A percentile compares a stretch with the other conserved stretches of the same genome.
Evolutionary conservation across 2,888 invertebrate genomes (phyloP).

Genomic region (Merodon equestris): DNA sequence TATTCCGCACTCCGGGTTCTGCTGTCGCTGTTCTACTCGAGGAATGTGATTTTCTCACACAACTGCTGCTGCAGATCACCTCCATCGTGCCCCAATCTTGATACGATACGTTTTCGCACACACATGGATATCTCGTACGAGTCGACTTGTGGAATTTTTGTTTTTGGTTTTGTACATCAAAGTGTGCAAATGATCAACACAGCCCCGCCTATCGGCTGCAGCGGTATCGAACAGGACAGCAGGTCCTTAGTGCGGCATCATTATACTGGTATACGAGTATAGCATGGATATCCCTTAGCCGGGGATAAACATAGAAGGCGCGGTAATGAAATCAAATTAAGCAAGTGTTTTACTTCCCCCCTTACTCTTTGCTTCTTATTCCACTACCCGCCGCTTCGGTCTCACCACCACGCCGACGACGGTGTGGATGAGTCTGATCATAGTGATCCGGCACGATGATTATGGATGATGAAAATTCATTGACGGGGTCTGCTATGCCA

Average conservation of each 20-base stretch:
- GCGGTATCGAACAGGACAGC: constrained; percentile 43
- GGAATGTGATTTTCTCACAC: constrained; percentile 67
- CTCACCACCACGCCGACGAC: constrained; percentile 25
- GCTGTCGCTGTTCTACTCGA: not conserved
- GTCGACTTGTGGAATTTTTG: constrained; percentile 11
- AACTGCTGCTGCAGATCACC: constrained; percentile 5
- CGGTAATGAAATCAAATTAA: constrained; percentile 79
- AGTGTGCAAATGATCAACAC: constrained; percentile 69
- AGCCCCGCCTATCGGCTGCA: constrained; percentile 60
- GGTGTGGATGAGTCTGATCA: constrained; percentile 54
- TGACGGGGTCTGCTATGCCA: constrained; percentile 54
- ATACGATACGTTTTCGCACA: constrained; percentile 52
- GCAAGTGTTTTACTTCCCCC: constrained; percentile 72
- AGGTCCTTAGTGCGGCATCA: constrained; percentile 62
- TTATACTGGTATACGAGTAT: too few species aligned
- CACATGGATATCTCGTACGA: constrained; percentile 9
- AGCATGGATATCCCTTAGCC: not conserved
- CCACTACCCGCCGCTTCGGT: too few species aligned
- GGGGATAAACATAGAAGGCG: constrained; percentile 71
- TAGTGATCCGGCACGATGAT: constrained; percentile 65
- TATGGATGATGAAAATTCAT: constrained; percentile 68
- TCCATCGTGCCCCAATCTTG: constrained; percentile 51
- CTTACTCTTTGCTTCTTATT: constrained; percentile 1
- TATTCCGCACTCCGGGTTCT: constrained; percentile 21
- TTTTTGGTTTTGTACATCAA: constrained; percentile 53